Evolutionary conservation across 1,140 invertebrate species (phyloP), one percentile per base, ranked within the genome.

Genomic region (Drosophila dunni): DNA sequence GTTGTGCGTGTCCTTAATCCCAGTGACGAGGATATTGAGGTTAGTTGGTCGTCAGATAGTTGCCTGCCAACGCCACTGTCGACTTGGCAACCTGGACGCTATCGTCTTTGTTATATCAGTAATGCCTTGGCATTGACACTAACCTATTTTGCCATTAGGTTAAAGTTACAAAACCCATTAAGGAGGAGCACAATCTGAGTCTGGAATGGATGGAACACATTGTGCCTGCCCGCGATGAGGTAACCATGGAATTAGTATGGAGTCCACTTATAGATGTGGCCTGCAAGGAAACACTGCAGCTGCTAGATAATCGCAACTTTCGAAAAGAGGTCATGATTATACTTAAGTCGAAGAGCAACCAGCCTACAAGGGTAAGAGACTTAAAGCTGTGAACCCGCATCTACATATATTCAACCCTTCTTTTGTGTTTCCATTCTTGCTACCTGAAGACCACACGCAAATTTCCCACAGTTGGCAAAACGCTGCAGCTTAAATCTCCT

Each of bases 301-400:
- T 96, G 11, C 93, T 93, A 0, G 95, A 95, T 92, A 94, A 93
- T 54, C 93, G 94, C 58, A 93, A 94, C 72, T 94, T 95, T 13
- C 94, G 94, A 78, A 95, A 95, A 90, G 95, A 96, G 78, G 93
- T 96, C n/a, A 92, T 94, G 54, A 83, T 96, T 33, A 94, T 94
- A 3, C 93, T 95, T 1, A 95, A 95, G 90, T 93, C 93, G 71
- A 79, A 69, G 40, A 73, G 69, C 33, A 81, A 66, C 34, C 88
- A 90, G 58, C 79, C 81, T 9, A 40, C 63, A 46, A 91, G 74
- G 86, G 90, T 91, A 29, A 75, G 73, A n/a, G 3, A 38, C 3
- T 0, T 4, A 36, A 42, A 33, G 29, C 36, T 34, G 5, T 44
- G 20, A 20, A 53, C 46, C 46, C 51, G 7, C 7, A 51, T 45